Evolutionary conservation across 1,140 invertebrate species (phyloP), one percentile per base, ranked within the genome.

Genomic region (Apis florea): DNA sequence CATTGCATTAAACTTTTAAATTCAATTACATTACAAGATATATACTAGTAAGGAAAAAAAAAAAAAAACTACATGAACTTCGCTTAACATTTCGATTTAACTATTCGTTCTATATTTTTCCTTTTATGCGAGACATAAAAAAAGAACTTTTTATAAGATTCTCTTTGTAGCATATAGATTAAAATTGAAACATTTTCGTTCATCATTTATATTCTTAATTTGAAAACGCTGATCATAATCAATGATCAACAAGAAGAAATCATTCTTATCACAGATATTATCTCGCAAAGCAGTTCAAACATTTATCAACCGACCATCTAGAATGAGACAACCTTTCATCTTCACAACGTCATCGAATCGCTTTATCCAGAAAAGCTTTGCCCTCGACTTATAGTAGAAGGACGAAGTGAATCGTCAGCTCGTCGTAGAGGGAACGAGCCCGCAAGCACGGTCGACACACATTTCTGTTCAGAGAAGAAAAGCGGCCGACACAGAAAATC

Each of bases 401-500:
- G 68, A 26, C 68, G 68, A 24, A 26, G 68, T 53, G 68, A 69
- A 69, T 53, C 68, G 68, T 56, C 54, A 59, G 69, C 53, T 17
- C 53, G 53, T 51, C 66, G 67, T 15, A 10, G 31, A 72, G 31
- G 5, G 31, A 58, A 26, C 70, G 54, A 56, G 24, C 54, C 31
- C 70, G 54, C 66, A 59, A 73, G 68, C 68, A 53, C 49, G 40
- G 68, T n/a, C 70, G 70, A 73, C 56, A 73, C 56, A 59, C 70
- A 59, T 73, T 59, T 59, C 70, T 59, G 31, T 54, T 17, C 69
- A 9, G 70, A n/a, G 70, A 59, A 73, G 40, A 75, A 75, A 75
- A 75, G 49, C 59, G 47, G 12, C 51, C 64, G 82, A 74, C 71
- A 67, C 66, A 53, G 70, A 58, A 59, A 76, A 84, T 79, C 74